phyloP scores from a whole-genome alignment of 2,797 vertebrate species.

The Argya squamiceps region DNA sequence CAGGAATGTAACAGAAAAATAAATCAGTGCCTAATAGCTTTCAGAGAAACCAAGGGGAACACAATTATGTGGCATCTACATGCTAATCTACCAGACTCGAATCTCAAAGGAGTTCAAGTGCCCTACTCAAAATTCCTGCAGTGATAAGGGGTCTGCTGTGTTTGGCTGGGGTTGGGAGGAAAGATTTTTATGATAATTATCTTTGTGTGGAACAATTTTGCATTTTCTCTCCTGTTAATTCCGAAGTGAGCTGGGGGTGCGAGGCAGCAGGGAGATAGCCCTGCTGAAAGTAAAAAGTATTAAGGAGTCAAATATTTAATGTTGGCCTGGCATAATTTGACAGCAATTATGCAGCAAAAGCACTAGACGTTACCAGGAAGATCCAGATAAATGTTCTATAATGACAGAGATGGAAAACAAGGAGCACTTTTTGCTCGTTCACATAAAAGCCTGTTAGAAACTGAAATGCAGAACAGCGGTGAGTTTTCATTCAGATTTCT shows the following conservation, averaged over 20 bases:
- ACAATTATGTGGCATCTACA: constrained; percentile 94
- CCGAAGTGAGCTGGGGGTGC: constrained; percentile 33
- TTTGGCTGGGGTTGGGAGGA: constrained; percentile 86
- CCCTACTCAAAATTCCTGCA: constrained; percentile 92
- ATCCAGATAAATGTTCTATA: constrained; percentile 23
- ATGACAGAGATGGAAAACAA: constrained; percentile 20
- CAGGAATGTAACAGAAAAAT: constrained; percentile 81
- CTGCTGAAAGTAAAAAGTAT: constrained; percentile 50
- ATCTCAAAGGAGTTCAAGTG: constrained; percentile 89
- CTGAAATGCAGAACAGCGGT: not conserved
- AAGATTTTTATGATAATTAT: constrained; percentile 88
- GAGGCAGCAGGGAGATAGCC: constrained; percentile 51
- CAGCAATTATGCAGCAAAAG: constrained; percentile 68
- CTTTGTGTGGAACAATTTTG: constrained; percentile 75
- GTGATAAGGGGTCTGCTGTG: constrained; percentile 88
- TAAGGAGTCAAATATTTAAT: constrained; percentile 72
- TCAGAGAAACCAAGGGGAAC: constrained; percentile 88
- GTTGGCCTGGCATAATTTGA: constrained; percentile 57
- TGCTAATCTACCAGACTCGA: constrained; percentile 92
- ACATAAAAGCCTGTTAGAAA: constrained; percentile 1
- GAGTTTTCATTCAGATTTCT: not conserved
- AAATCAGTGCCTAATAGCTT: constrained; percentile 92
- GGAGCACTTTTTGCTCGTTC: constrained; percentile 14
- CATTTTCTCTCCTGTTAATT: constrained; percentile 73
- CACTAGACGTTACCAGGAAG: constrained; percentile 55